Evolutionary conservation across 2,888 invertebrate species (phyloP).

Genomic region (Campaea margaritaria): DNA sequence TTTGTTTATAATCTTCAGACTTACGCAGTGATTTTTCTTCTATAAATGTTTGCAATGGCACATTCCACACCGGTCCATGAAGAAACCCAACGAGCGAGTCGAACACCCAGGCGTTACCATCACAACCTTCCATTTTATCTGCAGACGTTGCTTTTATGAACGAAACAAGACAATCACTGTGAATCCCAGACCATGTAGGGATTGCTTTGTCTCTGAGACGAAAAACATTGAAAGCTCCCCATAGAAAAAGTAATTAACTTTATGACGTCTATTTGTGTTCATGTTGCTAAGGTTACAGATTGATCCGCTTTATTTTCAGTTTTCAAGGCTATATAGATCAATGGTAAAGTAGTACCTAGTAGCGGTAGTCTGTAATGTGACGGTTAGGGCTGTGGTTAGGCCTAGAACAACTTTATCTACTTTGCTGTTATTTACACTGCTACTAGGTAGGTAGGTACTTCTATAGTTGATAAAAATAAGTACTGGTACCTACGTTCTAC

Average conservation of each 20-base stretch:
- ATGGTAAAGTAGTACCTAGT: no score
- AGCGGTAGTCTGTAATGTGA: no score
- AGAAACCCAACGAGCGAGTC: constrained; percentile 96
- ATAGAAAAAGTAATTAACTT: constrained; percentile 3
- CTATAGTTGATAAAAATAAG: no score
- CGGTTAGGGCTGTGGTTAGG: no score
- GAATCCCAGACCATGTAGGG: no score
- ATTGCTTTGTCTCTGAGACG: background rate
- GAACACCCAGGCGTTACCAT: constrained; percentile 94
- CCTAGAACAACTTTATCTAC: no score
- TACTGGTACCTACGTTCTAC: no score
- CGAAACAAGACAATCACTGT: background rate
- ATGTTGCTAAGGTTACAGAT: constrained; percentile 58
- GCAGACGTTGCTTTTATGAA: background rate
- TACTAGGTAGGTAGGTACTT: no score
- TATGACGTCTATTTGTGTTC: constrained; percentile 59
- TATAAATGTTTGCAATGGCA: constrained; percentile 95
- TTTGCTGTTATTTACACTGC: no score
- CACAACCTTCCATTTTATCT: constrained; percentile 68
- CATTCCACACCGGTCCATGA: constrained; percentile 96
- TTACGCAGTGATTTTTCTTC: constrained; percentile 97
- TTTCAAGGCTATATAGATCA: no score
- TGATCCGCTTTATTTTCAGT: no score
- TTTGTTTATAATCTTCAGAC: constrained; percentile 45
- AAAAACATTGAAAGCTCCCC: constrained; percentile 10